Conservation (phyloP, 2,797 vertebrate genomes). For the Psittacula echo region DNA sequence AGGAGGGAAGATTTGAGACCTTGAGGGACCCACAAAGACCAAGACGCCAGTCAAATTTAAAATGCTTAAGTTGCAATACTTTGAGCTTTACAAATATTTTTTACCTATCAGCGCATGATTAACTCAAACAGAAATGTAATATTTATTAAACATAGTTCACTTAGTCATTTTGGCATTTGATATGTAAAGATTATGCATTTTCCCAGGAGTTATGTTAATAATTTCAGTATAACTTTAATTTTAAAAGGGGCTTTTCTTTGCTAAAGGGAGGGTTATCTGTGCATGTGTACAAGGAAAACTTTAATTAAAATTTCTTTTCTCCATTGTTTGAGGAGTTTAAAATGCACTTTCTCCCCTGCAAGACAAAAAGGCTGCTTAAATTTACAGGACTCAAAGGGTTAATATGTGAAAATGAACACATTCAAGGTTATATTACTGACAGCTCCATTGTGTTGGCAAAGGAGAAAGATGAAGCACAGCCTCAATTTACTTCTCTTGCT, state of each 20-base stretch:
- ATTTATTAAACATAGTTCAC: conserved; percentile 43
- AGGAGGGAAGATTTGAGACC: neutral
- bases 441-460: neutral
- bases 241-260: conserved; percentile 23
- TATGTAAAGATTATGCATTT: conserved; percentile 44
- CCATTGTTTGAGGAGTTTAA: conserved; percentile 28
- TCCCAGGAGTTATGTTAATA: conserved; percentile 50
- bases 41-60: neutral
- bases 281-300: neutral
- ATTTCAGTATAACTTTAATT: conserved; percentile 43
- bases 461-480: neutral
- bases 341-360: neutral
- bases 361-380: neutral
- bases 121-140: conserved; percentile 19
- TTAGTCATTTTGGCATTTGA: conserved; percentile 43
- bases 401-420: conserved; percentile 5
- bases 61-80: neutral
- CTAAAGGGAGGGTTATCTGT: neutral
- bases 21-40: neutral
- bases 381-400: conserved; percentile 1
- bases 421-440: conserved; percentile 13
- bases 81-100: conserved; percentile 5
- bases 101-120: neutral
- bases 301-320: conserved; percentile 22
- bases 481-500: conserved; percentile 18